Base-by-base conservation (phyloP, 2,888 invertebrate species). In the Micropterix aruncella region DNA sequence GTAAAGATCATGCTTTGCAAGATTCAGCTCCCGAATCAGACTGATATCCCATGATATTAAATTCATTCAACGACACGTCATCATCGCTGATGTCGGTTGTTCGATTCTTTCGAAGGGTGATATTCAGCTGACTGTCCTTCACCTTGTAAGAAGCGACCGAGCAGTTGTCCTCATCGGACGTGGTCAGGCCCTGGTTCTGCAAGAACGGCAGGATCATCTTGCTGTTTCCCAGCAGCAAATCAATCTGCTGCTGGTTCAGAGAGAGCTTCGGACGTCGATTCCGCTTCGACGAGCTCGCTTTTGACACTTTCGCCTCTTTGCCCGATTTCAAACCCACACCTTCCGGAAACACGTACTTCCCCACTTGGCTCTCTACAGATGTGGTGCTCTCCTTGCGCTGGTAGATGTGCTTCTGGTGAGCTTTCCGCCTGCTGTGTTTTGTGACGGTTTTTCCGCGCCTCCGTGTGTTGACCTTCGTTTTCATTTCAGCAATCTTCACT, bases 401-500 rank as follows among this genome's bases (percentile, higher is more conserved):
- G 37, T 68, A 55, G 58, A 59, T 52, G 48, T 61, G 57, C 52
- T 67, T 57, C 49, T 66, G 43, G 55, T 53, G 57, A 46, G 69
- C 55, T 58, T 74, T 58, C 51, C 70, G 53, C 59, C 67, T 60
- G 54, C 54, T 17, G 47, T 43, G 1, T 44, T 66, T 62, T 65
- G 15, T 70, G 56, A 54, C 62, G 52, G 67, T 65, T 51, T 70
- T 70, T 2, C 65, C 61, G 38, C 73, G 66, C 44, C 67, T 64
- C 0, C 77, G 66, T 4, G 74, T 74, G 1, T 64, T 70, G 1
- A 79, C 75, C 58, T 85, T 85, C 2, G 85, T 84, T 56, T 85
- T 87, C 69, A 87, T 74, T 61, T 89, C 88, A 1, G 87, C 83
- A 40, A 88, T 83, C 62, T 88, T 87, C 1, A 89, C 83, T 0